Base-by-base conservation (phyloP, 2,113 vertebrate genomes). In the Lethenteron reissneri region DNA sequence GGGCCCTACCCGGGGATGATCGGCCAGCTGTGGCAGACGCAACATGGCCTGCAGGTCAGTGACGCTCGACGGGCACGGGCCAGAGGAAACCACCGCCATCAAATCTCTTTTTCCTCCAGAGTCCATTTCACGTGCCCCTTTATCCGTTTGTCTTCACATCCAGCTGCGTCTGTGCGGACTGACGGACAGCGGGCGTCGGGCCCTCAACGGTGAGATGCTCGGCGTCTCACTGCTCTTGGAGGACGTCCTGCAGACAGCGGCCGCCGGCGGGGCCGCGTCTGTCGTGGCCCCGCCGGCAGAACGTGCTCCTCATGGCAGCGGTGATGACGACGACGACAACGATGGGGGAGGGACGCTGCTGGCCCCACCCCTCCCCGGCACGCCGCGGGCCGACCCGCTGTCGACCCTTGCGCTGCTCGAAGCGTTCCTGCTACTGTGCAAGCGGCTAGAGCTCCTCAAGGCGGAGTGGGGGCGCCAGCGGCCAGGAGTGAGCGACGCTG, bases 401-500 rank as follows among this genome's bases (percentile, higher is more conserved):
- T 3, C 19, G 21, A 71, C 78, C 56, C 60, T 76, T 57, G 72
- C 71, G 3, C 74, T 79, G 73, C 72, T 82, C 74, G 83, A 73
- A 76, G 82, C 77, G 14, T 85, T 87, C 73, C 81, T 88, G 72
- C 73, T 82, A 12, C 75, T 83, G 7, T 83, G 79, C 76, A 87
- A 87, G 74, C 83, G 85, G 74, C 73, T 85, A 17, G 81, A 85
- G 76, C 75, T 78, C 11, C 76, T 85, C 17, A 86, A 83, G 77
- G 80, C 80, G 72, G 78, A 76, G 75, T 83, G 80, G 83, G 80
- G 81, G 15, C 1, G 0, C n/a, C 76, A 80, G 56, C 84, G 78
- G 75, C 71, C 84, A 62, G 72, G 56, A 2, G 73, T 71, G 9
- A 73, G 81, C 14, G 74, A 71, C 11, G 76, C 80, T 68, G 76